Conservation (phyloP, 2,113 vertebrate species). For the Brachyhypopomus occidentalis region DNA sequence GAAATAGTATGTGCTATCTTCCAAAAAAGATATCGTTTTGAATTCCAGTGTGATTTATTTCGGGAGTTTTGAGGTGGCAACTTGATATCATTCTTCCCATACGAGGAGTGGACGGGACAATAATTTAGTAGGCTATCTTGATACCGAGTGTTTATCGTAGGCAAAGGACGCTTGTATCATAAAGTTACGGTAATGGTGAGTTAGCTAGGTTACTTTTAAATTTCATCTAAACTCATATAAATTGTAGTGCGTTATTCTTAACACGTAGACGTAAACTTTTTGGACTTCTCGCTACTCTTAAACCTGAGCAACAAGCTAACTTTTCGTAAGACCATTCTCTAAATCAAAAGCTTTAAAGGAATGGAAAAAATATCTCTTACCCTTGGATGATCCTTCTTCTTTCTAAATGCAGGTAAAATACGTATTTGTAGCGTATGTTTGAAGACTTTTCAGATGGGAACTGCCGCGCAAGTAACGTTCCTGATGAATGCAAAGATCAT, state of each 20-base stretch:
- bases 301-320: slow-evolving; percentile 19
- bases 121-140: neutral
- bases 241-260: neutral
- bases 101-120: slow-evolving; percentile 23
- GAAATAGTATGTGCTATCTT: neutral
- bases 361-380: slow-evolving; percentile 29
- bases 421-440: neutral
- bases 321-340: neutral
- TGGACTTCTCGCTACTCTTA: neutral
- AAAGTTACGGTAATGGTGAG: neutral
- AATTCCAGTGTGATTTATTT: slow-evolving; percentile 15
- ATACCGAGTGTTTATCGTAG: neutral
- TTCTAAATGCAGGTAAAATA: neutral
- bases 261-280: neutral
- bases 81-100: slow-evolving; percentile 20
- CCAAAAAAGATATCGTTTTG: neutral
- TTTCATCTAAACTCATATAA: neutral
- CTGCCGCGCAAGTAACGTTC: neutral
- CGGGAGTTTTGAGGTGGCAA: slow-evolving; percentile 27
- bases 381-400: slow-evolving; percentile 3
- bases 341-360: neutral
- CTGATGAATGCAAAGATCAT: neutral
- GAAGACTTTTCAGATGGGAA: neutral
- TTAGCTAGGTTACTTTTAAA: neutral
- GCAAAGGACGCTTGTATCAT: neutral